Evolutionary conservation across 2,888 invertebrate genomes (phyloP).

Genomic region (Conistra vaccinii): DNA sequence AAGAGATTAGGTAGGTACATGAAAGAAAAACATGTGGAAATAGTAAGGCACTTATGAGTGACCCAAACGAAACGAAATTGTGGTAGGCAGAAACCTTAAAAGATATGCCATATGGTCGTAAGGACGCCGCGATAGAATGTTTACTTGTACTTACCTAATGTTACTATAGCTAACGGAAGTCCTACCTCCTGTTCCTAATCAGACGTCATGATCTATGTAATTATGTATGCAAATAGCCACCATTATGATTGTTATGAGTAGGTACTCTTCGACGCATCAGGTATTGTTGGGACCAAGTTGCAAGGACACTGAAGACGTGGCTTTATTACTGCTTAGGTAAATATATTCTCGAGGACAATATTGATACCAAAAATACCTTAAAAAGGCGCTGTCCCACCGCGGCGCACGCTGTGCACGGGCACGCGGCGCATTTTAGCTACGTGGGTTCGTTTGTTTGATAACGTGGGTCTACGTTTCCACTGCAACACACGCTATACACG

Average conservation of each 20-base stretch:
- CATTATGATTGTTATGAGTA: background rate
- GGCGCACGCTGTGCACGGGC: no score
- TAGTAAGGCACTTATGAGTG: background rate
- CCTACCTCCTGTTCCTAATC: background rate
- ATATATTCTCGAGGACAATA: background rate
- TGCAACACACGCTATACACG: no score
- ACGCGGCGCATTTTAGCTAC: no score
- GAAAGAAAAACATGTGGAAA: background rate
- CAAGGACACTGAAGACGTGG: background rate
- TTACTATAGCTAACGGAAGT: conserved; percentile 1
- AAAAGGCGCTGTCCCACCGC: no score
- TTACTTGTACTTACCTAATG: background rate
- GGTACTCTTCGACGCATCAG: background rate
- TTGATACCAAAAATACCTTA: background rate
- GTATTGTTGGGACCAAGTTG: background rate
- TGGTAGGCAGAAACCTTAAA: background rate
- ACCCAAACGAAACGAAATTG: background rate
- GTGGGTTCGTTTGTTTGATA: no score
- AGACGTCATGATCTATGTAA: background rate
- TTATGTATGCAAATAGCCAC: background rate
- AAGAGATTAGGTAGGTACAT: no score
- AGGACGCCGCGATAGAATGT: background rate
- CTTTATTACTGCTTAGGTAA: background rate
- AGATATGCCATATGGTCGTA: background rate
- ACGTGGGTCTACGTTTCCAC: no score